These are phyloP conservation scores for Drosophila aldrichi DNA, from an alignment of 2,888 invertebrate species.

Conservation along the genomic window DNA sequence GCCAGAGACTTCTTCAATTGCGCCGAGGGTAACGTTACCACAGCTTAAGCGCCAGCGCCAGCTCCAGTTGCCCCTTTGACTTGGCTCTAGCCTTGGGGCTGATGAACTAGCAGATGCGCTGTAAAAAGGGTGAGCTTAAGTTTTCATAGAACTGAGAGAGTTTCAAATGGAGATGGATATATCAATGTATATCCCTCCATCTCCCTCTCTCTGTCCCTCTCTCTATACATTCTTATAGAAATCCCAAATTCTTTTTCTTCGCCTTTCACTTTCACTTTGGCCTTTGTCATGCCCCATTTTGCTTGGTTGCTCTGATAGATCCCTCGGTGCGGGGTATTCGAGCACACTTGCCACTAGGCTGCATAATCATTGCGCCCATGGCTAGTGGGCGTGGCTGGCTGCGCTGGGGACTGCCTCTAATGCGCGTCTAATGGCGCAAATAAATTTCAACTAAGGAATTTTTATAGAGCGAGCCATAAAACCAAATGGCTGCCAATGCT, in stretches of 20 bases:
- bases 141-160: background rate
- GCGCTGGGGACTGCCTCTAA: conserved; percentile 62
- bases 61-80: conserved; percentile 28
- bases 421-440: conserved; percentile 78
- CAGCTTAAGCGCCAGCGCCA: background rate
- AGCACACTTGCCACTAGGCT: conserved; percentile 29
- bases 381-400: conserved; percentile 47
- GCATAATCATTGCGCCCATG: conserved; percentile 66
- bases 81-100: background rate
- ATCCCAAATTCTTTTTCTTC: background rate
- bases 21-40: conserved; percentile 44
- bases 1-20: conserved; percentile 60
- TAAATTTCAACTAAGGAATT: conserved; percentile 82
- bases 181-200: background rate
- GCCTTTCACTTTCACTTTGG: background rate
- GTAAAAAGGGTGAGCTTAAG: background rate
- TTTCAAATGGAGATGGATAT: background rate
- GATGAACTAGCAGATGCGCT: conserved; percentile 7
- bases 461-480: conserved; percentile 78
- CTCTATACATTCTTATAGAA: background rate
- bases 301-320: background rate
- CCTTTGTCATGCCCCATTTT: background rate
- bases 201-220: background rate
- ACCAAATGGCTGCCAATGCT: conserved; percentile 77
- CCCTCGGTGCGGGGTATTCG: conserved; percentile 18